Percentiles rank a stretch among this genome's conserved stretches.
Conservation (phyloP, 92 coral and sea anemone genomes). For the Bergia puertoricense region DNA sequence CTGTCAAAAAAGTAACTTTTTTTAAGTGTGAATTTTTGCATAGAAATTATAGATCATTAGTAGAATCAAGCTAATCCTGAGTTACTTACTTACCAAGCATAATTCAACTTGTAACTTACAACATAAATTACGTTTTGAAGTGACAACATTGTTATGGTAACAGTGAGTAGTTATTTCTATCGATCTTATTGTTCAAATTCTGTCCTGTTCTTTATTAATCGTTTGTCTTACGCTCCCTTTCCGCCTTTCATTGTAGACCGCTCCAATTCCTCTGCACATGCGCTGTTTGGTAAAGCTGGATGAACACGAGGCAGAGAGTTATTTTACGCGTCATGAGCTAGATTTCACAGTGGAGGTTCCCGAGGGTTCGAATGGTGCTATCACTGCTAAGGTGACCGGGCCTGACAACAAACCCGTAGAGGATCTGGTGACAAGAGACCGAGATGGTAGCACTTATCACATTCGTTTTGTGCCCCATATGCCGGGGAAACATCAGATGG, state of each 20-base stretch:
- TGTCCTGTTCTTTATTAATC: no score
- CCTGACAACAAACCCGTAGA: constrained; percentile 62
- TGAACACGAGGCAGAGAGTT: constrained; percentile 41
- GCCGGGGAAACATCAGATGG: constrained; percentile 73
- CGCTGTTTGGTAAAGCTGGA: constrained; percentile 24
- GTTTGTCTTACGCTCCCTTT: not conserved
- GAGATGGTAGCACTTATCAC: constrained; percentile 58
- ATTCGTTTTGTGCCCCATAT: constrained; percentile 83
- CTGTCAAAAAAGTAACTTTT: no score
- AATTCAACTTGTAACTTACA: no score
- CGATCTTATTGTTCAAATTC: not conserved
- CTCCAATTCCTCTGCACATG: constrained; percentile 24
- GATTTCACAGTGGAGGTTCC: constrained; percentile 74
- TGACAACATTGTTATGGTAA: no score
- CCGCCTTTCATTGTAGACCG: not conserved
- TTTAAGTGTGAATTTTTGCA: no score
- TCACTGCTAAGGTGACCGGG: constrained; percentile 67
- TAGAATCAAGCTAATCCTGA: no score
- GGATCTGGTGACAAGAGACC: constrained; percentile 56
- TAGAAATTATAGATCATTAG: no score
- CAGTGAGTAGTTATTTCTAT: not conserved
- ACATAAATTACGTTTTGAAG: no score
- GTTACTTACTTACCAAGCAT: no score
- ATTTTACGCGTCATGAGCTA: constrained; percentile 65
- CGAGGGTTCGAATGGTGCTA: constrained; percentile 52